Conservation (phyloP, 2,888 invertebrate species). For the Coremacera marginata region DNA sequence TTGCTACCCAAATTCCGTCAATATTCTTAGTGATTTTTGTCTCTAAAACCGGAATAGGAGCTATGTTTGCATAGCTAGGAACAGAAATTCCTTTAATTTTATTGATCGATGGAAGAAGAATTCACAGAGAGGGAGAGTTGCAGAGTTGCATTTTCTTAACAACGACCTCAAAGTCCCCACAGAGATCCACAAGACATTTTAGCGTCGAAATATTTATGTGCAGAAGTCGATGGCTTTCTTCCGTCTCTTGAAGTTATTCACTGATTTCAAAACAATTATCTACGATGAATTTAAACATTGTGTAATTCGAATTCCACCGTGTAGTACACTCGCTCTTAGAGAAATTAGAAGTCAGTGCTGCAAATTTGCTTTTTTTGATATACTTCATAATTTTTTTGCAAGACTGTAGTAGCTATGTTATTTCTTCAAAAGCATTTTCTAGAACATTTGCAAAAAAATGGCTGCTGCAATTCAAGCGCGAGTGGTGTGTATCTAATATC, state of each 20-base stretch:
- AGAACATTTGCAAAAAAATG: slow-evolving; percentile 42
- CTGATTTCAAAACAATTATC: slow-evolving; percentile 34
- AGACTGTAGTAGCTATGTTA: not conserved
- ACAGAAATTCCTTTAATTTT: not conserved
- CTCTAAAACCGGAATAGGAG: not conserved
- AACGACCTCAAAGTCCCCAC: slow-evolving; percentile 33
- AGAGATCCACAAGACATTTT: slow-evolving; percentile 23
- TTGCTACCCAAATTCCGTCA: slow-evolving; percentile 22
- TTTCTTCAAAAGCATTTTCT: slow-evolving; percentile 33
- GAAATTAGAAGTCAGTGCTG: slow-evolving; percentile 39
- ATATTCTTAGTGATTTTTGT: not conserved
- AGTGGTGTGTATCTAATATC: slow-evolving; percentile 40
- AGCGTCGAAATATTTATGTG: slow-evolving; percentile 34
- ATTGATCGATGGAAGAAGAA: not conserved
- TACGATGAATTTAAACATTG: slow-evolving; percentile 34
- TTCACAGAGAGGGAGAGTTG: not conserved
- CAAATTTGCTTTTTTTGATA: slow-evolving; percentile 44
- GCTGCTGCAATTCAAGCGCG: slow-evolving; percentile 38
- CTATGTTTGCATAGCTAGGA: not conserved
- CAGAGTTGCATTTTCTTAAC: not conserved
- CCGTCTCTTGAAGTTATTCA: slow-evolving; percentile 9
- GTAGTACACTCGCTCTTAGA: slow-evolving; percentile 38
- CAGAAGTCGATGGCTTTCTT: slow-evolving; percentile 26
- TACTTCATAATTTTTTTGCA: slow-evolving; percentile 38
- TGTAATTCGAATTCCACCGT: slow-evolving; percentile 43